Percentiles rank a stretch among this genome's conserved stretches.
Evolutionary conservation across 2,888 invertebrate species (phyloP).

Genomic region (Tinea trinotella): DNA sequence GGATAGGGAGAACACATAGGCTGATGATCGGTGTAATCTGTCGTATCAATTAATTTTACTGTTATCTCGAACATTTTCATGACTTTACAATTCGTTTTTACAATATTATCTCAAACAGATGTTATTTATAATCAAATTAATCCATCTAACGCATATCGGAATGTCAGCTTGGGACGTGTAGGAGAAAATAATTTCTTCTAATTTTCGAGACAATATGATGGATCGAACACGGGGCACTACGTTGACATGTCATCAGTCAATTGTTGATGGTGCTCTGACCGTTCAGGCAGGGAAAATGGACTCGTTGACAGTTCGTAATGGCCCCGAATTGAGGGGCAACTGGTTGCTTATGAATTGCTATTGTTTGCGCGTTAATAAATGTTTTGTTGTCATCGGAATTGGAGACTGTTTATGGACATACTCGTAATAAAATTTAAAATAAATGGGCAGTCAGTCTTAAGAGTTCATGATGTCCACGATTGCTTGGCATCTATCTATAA

Average conservation of each 20-base stretch:
- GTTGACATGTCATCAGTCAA: slow-evolving; percentile 22
- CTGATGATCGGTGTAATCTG: too few species aligned
- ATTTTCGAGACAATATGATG: slow-evolving; percentile 17
- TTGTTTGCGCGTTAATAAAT: neutral
- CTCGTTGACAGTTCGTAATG: slow-evolving; percentile 8
- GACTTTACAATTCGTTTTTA: too few species aligned
- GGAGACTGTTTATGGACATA: too few species aligned
- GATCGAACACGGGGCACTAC: slow-evolving; percentile 16
- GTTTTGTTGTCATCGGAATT: too few species aligned
- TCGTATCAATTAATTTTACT: too few species aligned
- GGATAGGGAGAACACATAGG: too few species aligned
- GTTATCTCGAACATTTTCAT: too few species aligned
- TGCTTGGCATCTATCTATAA: too few species aligned
- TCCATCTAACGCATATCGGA: slow-evolving; percentile 68
- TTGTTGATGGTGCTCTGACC: slow-evolving; percentile 18
- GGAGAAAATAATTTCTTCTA: slow-evolving; percentile 58
- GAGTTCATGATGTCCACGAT: too few species aligned
- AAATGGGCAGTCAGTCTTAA: too few species aligned
- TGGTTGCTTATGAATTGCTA: slow-evolving; percentile 3
- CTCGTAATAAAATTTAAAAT: too few species aligned
- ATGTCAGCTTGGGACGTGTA: slow-evolving; percentile 49
- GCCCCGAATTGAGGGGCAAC: neutral
- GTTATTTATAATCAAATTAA: slow-evolving; percentile 63
- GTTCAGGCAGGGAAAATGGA: slow-evolving; percentile 17
- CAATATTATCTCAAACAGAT: too few species aligned